Evolutionary conservation across 2,797 vertebrate genomes (phyloP).

Genomic region (Xiphophorus birchmanni): DNA sequence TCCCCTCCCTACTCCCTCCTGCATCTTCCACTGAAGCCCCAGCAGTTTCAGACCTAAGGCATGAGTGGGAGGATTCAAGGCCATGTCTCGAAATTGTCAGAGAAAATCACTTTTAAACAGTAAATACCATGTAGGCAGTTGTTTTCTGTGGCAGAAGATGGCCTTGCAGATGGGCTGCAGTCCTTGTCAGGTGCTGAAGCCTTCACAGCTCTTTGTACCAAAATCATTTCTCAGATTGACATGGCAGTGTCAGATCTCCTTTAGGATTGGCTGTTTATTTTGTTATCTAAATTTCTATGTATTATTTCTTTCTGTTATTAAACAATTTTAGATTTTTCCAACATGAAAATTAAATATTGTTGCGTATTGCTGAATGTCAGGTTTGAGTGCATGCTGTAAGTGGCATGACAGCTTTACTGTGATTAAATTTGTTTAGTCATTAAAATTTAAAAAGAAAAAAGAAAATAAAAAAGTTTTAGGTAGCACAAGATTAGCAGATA

Average conservation of each 20-base stretch:
- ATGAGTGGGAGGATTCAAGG: background rate
- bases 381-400: background rate
- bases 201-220: background rate
- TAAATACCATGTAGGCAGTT: background rate
- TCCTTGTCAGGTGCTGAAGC: background rate
- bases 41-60: background rate
- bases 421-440: background rate
- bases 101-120: background rate
- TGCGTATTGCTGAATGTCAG: background rate
- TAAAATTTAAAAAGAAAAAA: background rate
- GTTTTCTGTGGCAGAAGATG: background rate
- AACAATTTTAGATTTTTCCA: background rate
- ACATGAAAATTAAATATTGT: background rate
- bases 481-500: background rate
- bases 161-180: background rate
- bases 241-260: background rate
- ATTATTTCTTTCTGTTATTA: background rate
- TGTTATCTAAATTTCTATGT: background rate
- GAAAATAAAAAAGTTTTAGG: background rate
- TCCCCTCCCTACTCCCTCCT: background rate
- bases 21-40: background rate
- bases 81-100: background rate
- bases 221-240: background rate
- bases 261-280: background rate
- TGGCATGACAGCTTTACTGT: background rate